A percentile compares a stretch with the other conserved stretches of the same genome.
Conservation (phyloP, 2,113 vertebrate species). For the Antidorcas marsupialis region DNA sequence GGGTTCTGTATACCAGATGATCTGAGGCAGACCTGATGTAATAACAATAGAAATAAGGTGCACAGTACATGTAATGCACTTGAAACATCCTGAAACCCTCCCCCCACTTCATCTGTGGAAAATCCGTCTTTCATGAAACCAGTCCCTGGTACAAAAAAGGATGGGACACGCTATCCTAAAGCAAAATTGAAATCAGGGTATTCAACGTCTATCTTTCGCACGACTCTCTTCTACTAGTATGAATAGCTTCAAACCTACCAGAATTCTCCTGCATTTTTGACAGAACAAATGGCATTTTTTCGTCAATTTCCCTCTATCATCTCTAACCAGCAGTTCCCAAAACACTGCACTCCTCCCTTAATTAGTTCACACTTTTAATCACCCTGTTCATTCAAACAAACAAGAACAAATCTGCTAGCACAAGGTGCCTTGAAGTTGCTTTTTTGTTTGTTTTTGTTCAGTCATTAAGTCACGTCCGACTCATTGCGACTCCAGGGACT, state of each 20-base stretch:
- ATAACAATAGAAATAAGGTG: not conserved
- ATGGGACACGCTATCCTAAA: not conserved
- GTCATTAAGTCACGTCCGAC: not conserved
- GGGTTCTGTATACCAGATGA: not conserved
- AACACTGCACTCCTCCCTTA: not conserved
- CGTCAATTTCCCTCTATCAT: not conserved
- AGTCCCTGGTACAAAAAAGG: not conserved
- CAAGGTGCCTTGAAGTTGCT: not conserved
- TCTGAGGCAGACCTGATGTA: not conserved
- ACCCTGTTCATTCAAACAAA: not conserved
- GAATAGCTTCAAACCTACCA: not conserved
- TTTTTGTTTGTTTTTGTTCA: not conserved
- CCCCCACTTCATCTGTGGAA: not conserved
- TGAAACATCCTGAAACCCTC: not conserved
- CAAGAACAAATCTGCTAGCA: not conserved
- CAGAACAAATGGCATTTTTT: not conserved
- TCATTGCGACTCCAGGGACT: not conserved
- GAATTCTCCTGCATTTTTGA: not conserved
- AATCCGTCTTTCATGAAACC: not conserved
- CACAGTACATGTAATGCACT: not conserved
- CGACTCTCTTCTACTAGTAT: not conserved
- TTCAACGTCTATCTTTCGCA: not conserved
- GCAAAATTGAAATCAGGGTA: not conserved
- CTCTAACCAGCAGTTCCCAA: not conserved
- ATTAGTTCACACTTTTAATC: not conserved